These are phyloP conservation scores for Lontra canadensis DNA, from an alignment of 2,113 vertebrate species.

Conservation along the genomic window DNA sequence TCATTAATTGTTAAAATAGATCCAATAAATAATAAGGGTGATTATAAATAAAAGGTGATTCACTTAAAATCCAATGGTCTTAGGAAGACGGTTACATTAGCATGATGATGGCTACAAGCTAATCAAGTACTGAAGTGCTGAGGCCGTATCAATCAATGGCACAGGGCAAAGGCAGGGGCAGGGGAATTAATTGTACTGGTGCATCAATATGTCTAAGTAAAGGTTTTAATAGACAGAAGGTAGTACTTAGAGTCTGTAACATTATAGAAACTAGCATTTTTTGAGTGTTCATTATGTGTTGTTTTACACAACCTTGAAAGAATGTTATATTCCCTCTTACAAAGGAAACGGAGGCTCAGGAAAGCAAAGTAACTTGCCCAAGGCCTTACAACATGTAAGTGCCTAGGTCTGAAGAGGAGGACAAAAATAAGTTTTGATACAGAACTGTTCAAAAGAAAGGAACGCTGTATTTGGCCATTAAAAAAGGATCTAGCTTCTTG, in stretches of 20 bases:
- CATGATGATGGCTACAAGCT: neutral
- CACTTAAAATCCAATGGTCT: conserved; percentile 7
- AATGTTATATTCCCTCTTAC: neutral
- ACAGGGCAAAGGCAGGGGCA: neutral
- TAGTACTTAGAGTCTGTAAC: neutral
- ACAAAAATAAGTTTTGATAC: neutral
- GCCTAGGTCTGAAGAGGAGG: neutral
- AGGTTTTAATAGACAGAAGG: neutral
- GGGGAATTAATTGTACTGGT: neutral
- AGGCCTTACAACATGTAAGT: neutral
- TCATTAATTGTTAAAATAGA: neutral
- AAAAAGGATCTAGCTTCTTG: neutral
- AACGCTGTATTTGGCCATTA: neutral
- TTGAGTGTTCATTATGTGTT: neutral
- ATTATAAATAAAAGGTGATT: neutral
- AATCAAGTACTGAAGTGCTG: neutral
- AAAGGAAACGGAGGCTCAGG: conserved; percentile 10
- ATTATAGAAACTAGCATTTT: neutral
- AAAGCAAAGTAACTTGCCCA: conserved; percentile 47
- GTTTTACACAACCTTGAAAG: neutral
- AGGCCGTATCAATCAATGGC: neutral
- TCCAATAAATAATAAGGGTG: conserved; percentile 21
- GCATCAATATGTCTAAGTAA: neutral
- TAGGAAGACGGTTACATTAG: neutral
- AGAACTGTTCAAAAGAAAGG: conserved; percentile 28